Base-by-base conservation (phyloP, 2,113 vertebrate species). In the Sinocyclocheilus grahami region DNA sequence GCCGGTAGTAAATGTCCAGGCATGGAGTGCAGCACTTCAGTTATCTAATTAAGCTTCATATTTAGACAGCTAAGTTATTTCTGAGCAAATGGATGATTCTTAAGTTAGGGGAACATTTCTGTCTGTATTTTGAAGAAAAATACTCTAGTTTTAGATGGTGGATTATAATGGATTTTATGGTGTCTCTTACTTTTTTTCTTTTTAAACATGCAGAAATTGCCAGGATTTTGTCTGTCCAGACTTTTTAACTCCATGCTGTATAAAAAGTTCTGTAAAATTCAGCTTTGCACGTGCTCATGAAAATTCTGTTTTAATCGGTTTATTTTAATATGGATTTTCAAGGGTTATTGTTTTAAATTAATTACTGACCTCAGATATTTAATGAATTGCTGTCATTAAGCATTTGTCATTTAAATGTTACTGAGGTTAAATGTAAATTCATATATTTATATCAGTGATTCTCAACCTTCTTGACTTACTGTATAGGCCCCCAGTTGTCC, bases 11-110 rank as follows among this genome's bases (percentile, higher is more conserved):
- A 62, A 58, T 78, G 76, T 78, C 76, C 76, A 58, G 51, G 16
- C 76, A 6, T 78, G 76, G 76, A 78, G 51, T 55, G 51, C 51
- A 78, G 53, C 27, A 58, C 75, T 55, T 78, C 55, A 80, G 78
- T 80, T 80, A 78, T 78, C 24, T 33, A 78, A 78, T 55, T 14
- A 78, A 27, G 27, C 12, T 75, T 48, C 2, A 48, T 75, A 75
- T 75, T 75, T 75, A 72, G 5, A 4, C 33, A 2, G 69, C 18
- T 9, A 42, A 22, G 18, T 39, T 42, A 42, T 42, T 72, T 72
- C 69, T 42, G 18, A 72, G 18, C 37, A 72, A 72, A 42, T 72
- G 10, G 37, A 22, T 72, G 37, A 42, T 42, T 72, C 20, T 72
- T 48, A 1, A 7, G 71, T 46, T 46, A n/a, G 11, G 11, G 39